A percentile compares a stretch with the other conserved stretches of the same genome.
Evolutionary conservation across 1,140 invertebrate species (phyloP).

Genomic region (Caenorhabditis tropicalis): DNA sequence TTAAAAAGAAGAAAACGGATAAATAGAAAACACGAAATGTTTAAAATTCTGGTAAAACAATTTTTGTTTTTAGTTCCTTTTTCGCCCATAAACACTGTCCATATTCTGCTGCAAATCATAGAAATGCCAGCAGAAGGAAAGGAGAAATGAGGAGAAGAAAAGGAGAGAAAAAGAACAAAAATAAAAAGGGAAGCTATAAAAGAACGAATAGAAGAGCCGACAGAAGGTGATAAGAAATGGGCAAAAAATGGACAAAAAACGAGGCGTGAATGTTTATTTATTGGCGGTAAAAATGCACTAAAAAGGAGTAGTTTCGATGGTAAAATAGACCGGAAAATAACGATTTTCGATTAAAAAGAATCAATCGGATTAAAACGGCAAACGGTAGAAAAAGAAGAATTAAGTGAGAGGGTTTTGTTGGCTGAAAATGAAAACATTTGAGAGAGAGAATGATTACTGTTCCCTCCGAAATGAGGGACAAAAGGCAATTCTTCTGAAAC

Average conservation of each 20-base stretch:
- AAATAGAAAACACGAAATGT: background rate
- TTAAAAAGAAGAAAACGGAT: background rate
- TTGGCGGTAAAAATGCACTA: conserved; percentile 29
- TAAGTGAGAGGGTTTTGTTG: background rate
- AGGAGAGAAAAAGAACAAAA: background rate
- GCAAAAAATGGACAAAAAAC: conserved; percentile 5
- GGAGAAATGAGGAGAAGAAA: background rate
- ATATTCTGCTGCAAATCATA: background rate
- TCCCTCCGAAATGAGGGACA: background rate
- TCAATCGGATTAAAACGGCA: conserved; percentile 38
- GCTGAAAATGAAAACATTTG: background rate
- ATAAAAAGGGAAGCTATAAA: conserved; percentile 1
- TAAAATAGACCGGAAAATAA: background rate
- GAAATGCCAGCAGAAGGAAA: background rate
- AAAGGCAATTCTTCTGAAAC: background rate
- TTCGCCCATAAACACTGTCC: background rate
- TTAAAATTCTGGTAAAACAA: background rate
- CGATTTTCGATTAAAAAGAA: background rate
- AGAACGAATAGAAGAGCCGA: conserved; percentile 32
- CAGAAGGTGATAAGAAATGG: conserved; percentile 2
- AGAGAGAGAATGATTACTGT: too few relatives aligned
- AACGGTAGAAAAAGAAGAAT: background rate
- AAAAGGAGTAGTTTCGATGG: background rate
- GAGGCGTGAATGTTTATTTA: conserved; percentile 24
- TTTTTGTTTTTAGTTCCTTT: background rate